Conservation (phyloP, 2,113 vertebrate genomes). For the Bucco capensis region DNA sequence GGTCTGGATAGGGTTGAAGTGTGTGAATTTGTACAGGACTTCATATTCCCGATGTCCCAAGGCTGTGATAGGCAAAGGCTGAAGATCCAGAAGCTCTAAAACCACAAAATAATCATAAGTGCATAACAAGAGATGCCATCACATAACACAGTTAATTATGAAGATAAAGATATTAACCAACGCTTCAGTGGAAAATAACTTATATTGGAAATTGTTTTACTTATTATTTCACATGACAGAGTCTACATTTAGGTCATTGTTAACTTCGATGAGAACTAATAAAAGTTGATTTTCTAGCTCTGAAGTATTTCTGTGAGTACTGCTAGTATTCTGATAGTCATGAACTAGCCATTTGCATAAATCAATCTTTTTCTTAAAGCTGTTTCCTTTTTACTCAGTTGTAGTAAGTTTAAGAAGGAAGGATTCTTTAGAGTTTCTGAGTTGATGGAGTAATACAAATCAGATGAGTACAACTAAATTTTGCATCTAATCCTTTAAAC, state of each 20-base stretch:
- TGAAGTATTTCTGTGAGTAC: neutral
- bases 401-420: neutral
- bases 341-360: neutral
- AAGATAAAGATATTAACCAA: neutral
- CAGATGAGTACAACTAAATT: neutral
- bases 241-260: neutral
- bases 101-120: neutral
- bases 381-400: neutral
- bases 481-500: constrained; percentile 13
- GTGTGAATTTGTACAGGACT: constrained; percentile 92
- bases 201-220: neutral
- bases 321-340: neutral
- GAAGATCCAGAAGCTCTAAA: constrained; percentile 94
- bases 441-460: neutral
- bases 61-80: constrained; percentile 88
- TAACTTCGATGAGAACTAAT: neutral
- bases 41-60: constrained; percentile 86
- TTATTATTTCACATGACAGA: neutral
- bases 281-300: neutral
- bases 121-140: neutral
- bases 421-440: neutral
- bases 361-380: neutral
- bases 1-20: constrained; percentile 98
- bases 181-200: neutral
- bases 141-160: neutral